Evolutionary conservation across 1,140 invertebrate genomes (phyloP), one percentile per base, ranked within the genome.

Genomic region (Calycopis cecrops): DNA sequence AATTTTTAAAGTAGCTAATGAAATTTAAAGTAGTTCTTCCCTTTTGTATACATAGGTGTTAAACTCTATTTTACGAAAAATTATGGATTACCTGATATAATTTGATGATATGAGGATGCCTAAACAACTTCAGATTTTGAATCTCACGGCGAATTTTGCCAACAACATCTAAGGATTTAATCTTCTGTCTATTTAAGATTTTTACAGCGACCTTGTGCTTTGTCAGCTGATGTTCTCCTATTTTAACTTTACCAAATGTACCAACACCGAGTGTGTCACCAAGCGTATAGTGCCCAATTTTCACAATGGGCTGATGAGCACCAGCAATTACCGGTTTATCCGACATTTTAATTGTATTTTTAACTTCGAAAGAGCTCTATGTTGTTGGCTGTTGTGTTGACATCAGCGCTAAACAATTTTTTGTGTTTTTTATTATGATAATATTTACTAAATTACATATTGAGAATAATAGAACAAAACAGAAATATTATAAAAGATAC

Each of bases 41-140:
- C 11, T 12, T n/a, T 50, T 34, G n/a, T n/a, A n/a, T n/a, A n/a
- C n/a, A n/a, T n/a, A n/a, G n/a, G n/a, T n/a, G n/a, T n/a, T n/a
- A n/a, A n/a, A 12, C 6, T 14, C 9, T 14, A 28, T 17, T 11
- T n/a, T 40, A 16, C 11, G 3, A 6, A 28, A 28, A 28, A 2
- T 3, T 28, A 28, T 17, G 40, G 21, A 35, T 76, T 63, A 93
- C 93, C 92, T 92, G 91, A 66, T 94, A 99, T 90, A 99, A 86
- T 91, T 99, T 99, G 59, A 99, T 99, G 64, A 99, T 99, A 82
- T 99, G 99, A 12, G 99, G 99, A 91, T 99, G 99, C 57, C 98
- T 91, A 79, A 99, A 99, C 1, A 99, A 90, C 79, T 99, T 99
- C 1, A 99, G 91, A 90, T 99, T 99, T 85, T 99, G 98, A 75